Conservation (phyloP, 2,888 invertebrate genomes). For the Cyclophora punctaria region DNA sequence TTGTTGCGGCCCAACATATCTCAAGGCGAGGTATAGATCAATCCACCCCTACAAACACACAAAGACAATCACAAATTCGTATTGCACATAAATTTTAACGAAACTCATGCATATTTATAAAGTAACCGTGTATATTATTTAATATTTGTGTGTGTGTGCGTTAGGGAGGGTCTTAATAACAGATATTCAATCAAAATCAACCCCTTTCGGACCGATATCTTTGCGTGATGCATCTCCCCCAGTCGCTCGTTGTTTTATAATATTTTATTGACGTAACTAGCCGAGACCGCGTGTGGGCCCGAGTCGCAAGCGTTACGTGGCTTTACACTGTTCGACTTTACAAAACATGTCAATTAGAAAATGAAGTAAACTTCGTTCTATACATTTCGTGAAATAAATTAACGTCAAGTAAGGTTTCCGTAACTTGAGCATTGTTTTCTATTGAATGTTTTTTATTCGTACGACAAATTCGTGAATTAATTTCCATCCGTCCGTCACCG, state of each 20-base stretch:
- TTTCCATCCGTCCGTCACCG: conserved; percentile 50
- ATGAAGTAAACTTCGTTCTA: too few species aligned
- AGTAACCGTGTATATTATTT: conserved; percentile 68
- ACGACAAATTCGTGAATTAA: conserved; percentile 45
- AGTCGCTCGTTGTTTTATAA: conserved; percentile 22
- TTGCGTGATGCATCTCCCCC: conserved; percentile 62
- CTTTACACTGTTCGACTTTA: too few species aligned
- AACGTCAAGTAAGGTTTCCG: conserved; percentile 32
- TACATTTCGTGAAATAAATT: conserved; percentile 21
- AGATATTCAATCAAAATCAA: conserved; percentile 76
- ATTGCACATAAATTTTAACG: conserved; percentile 54
- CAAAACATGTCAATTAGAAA: neutral
- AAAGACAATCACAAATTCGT: conserved; percentile 24
- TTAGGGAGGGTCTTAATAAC: conserved; percentile 66
- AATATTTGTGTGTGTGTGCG: conserved; percentile 59
- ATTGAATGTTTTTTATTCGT: conserved; percentile 45
- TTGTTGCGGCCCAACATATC: conserved; percentile 5
- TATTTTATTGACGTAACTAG: conserved; percentile 17
- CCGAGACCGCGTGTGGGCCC: neutral
- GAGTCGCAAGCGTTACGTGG: too few species aligned
- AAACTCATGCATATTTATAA: conserved; percentile 74
- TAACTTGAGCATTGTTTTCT: conserved; percentile 47
- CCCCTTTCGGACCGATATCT: conserved; percentile 71
- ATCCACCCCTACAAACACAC: conserved; percentile 22
- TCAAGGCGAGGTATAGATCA: conserved; percentile 17